Base-by-base conservation (phyloP, 2,888 invertebrate genomes). In the Sarcophaga caerulescens region DNA sequence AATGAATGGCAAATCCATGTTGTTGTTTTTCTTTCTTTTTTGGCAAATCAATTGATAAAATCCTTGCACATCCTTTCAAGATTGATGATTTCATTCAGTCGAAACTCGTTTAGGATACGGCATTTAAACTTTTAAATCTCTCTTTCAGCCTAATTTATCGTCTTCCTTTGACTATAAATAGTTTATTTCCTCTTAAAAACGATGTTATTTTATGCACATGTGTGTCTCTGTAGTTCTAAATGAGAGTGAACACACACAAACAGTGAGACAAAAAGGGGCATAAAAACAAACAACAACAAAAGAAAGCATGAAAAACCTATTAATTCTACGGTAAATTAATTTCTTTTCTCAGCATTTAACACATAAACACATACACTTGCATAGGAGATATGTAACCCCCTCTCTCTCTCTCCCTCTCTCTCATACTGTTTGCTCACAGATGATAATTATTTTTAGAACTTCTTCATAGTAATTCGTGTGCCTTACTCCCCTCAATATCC, bases 401-500 rank as follows among this genome's bases (percentile, higher is more conserved):
- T 21, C 60, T 57, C 14, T 57, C 3, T 8, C 35, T 35, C 1
- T 14, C 47, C 14, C 19, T 3, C 3, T 47, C 52, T 57, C 14
- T 45, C 3, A 23, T 21, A 75, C 70, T 47, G 44, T 66, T 82
- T 76, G 79, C 74, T 71, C 17, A 75, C 35, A 85, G 66, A 85
- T 85, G 79, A 84, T 80, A 80, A 79, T 79, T 82, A 85, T 85
- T 85, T 85, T 75, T 79, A 82, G 79, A 79, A 35, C 35, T 35
- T 35, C 65, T 65, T 65, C 65, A 44, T 14, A 52, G 52, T 17
- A 52, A 52, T 14, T 10, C 4, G 52, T 52, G 25, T 35, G 63
- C 57, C 63, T 59, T 23, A 65, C 52, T 65, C 35, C 75, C 80
- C 70, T 35, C 35, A 1, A 35, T 35, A 35, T 35, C 35, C 76